phyloP scores from a whole-genome alignment of 2,113 vertebrate species.

The Myocastor coypus region DNA sequence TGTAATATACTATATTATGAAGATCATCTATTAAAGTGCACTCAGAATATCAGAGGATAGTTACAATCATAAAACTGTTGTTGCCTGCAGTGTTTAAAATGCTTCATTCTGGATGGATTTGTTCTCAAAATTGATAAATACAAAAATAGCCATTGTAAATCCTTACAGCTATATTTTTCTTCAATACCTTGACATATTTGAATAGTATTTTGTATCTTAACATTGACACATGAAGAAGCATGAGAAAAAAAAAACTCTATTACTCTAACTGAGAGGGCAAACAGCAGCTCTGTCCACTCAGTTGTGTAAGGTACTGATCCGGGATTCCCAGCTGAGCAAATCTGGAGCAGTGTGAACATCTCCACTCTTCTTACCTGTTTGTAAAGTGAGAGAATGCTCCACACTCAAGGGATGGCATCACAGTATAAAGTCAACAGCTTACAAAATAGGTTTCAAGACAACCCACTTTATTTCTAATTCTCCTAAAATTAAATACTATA shows the following conservation, averaged over 20 bases:
- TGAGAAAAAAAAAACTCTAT: conserved; percentile 72
- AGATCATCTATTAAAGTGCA: conserved; percentile 75
- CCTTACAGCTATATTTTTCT: conserved; percentile 38
- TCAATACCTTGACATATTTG: conserved; percentile 66
- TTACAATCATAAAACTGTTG: conserved; percentile 39
- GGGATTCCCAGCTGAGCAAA: conserved; percentile 80
- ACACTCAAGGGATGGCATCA: neutral
- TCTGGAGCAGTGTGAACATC: conserved; percentile 51
- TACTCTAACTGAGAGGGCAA: conserved; percentile 57
- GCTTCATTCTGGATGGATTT: conserved; percentile 75
- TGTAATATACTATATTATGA: conserved; percentile 67
- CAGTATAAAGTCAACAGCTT: conserved; percentile 68
- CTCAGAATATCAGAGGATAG: conserved; percentile 58
- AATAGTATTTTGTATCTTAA: conserved; percentile 44
- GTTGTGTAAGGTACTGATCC: neutral
- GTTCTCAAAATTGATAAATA: conserved; percentile 73
- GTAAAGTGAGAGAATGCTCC: conserved; percentile 19
- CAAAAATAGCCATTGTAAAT: conserved; percentile 52
- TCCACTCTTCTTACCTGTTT: conserved; percentile 52
- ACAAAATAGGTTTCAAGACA: conserved; percentile 71
- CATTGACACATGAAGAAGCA: neutral
- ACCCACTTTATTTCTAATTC: conserved; percentile 56
- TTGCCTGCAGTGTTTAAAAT: conserved; percentile 52
- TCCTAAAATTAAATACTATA: conserved; percentile 58
- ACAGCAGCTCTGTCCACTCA: neutral